A percentile compares a stretch with the other conserved stretches of the same genome.
These are phyloP conservation scores for Creontiades dilutus DNA, from an alignment of 2,888 invertebrate species.

Conservation along the genomic window DNA sequence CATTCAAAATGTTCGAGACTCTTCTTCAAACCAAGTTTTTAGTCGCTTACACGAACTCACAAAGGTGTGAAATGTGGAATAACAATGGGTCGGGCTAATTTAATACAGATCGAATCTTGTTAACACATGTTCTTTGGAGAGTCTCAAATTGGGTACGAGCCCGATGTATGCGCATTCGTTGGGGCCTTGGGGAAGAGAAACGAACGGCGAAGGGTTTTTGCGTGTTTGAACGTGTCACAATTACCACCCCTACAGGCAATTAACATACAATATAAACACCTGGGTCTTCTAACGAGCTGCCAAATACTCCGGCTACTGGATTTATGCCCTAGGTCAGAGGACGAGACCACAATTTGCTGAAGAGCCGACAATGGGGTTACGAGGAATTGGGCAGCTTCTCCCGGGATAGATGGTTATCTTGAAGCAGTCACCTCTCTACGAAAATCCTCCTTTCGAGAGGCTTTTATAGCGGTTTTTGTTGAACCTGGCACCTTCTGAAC, in stretches of 20 bases:
- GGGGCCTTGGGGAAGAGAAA: neutral
- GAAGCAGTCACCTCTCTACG: neutral
- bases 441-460: neutral
- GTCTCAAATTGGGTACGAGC: conserved; percentile 67
- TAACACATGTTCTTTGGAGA: conserved; percentile 67
- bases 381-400: neutral
- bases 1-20: conserved; percentile 30
- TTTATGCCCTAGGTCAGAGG: conserved; percentile 60
- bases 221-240: conserved; percentile 72
- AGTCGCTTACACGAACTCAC: conserved; percentile 59
- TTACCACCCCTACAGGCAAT: conserved; percentile 71
- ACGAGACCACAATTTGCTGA: conserved; percentile 47
- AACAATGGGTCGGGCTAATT: conserved; percentile 69
- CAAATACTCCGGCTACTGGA: conserved; percentile 60
- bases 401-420: neutral
- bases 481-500: neutral
- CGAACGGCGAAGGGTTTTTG: conserved; percentile 47
- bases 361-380: conserved; percentile 25
- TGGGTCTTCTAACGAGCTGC: conserved; percentile 70
- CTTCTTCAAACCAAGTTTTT: conserved; percentile 61
- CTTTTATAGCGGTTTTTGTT: neutral
- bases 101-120: conserved; percentile 72
- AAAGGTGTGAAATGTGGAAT: conserved; percentile 70
- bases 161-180: conserved; percentile 70
- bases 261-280: conserved; percentile 74